Evolutionary conservation across 2,888 invertebrate species (phyloP).

Genomic region (Leistus spinibarbis): DNA sequence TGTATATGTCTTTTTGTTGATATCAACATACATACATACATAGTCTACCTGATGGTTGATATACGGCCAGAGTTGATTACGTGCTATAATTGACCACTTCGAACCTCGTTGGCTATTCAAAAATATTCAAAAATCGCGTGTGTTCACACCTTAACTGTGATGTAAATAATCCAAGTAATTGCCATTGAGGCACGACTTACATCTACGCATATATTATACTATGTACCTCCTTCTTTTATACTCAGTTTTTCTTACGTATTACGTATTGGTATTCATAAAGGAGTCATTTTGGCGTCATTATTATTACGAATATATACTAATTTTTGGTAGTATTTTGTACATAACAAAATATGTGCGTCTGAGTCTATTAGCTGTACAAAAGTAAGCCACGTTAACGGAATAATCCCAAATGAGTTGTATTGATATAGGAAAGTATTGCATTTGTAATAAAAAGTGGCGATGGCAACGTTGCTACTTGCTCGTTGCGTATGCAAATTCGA

Average conservation of each 20-base stretch:
- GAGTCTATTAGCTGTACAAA: no score
- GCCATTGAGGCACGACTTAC: neutral
- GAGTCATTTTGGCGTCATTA: no score
- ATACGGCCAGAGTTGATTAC: neutral
- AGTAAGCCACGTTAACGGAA: no score
- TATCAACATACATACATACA: neutral
- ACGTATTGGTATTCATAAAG: no score
- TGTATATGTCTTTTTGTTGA: neutral
- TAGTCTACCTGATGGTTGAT: neutral
- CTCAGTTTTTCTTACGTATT: no score
- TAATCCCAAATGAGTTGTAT: neutral
- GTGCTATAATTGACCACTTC: neutral
- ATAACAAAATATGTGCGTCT: no score
- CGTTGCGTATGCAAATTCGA: constrained; percentile 27
- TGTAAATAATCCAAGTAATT: neutral
- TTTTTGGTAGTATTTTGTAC: no score
- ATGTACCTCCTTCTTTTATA: no score
- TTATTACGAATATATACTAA: no score
- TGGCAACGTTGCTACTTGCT: neutral
- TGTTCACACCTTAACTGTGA: neutral
- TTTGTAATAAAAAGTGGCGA: neutral
- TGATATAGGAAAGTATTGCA: neutral
- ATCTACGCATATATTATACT: neutral
- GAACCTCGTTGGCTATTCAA: neutral
- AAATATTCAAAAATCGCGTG: neutral